Evolutionary conservation across 2,113 vertebrate species (phyloP).

Genomic region (Mungos mungo): DNA sequence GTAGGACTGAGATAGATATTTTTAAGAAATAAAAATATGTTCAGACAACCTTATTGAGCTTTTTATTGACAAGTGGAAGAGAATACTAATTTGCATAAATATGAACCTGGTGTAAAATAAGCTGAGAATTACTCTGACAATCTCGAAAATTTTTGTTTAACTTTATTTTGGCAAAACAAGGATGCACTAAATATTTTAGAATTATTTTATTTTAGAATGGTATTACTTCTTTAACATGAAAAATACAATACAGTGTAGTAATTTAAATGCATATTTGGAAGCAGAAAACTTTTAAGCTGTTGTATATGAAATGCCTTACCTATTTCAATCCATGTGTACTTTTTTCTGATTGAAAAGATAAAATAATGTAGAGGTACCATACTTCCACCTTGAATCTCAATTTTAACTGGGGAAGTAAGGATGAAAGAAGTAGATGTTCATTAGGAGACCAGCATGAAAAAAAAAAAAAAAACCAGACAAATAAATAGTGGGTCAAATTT

Average conservation of each 20-base stretch:
- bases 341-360: background rate
- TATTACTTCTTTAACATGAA: background rate
- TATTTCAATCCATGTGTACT: background rate
- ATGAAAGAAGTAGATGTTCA: background rate
- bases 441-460: background rate
- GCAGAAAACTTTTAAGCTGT: conserved; percentile 34
- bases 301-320: background rate
- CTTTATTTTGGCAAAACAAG: conserved; percentile 28
- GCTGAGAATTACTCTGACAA: conserved; percentile 28
- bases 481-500: conserved; percentile 58
- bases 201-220: conserved; percentile 33
- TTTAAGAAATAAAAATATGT: conserved; percentile 9
- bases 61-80: conserved; percentile 36
- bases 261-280: conserved; percentile 45
- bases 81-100: background rate
- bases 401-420: background rate
- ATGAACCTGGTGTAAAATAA: background rate
- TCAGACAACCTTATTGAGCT: conserved; percentile 35
- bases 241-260: background rate
- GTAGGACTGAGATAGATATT: conserved; percentile 14
- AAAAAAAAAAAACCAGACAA: background rate
- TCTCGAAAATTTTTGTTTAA: background rate
- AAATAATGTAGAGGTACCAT: background rate
- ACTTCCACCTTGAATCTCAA: background rate
- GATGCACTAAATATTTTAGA: background rate